Percentiles rank a stretch among this genome's conserved stretches.
Conservation (phyloP, 2,113 vertebrate genomes). For the Coracopsis vasa region DNA sequence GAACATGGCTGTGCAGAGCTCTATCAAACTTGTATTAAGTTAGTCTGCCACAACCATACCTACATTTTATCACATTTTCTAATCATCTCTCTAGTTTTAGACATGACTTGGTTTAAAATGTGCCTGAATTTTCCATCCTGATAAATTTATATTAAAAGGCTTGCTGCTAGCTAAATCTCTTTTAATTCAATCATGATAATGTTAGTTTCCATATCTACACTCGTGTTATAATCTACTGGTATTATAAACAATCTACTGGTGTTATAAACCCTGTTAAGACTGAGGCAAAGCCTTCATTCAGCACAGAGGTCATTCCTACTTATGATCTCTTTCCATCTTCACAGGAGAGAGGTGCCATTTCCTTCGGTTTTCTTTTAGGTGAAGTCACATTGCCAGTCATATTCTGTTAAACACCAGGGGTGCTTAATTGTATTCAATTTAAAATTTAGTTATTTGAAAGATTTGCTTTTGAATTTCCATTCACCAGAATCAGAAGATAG, state of each 20-base stretch:
- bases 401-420: background rate
- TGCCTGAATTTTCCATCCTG: background rate
- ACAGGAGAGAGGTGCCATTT: background rate
- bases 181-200: background rate
- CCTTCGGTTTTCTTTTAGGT: background rate
- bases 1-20: background rate
- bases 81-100: background rate
- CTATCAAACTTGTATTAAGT: background rate
- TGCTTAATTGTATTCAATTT: background rate
- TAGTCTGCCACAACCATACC: background rate
- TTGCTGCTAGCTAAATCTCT: background rate
- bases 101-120: background rate
- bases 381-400: background rate
- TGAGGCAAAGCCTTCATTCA: background rate
- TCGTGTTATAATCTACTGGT: background rate
- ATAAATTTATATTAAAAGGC: background rate
- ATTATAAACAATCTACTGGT: background rate
- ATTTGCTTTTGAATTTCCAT: background rate
- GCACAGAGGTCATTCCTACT: background rate
- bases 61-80: background rate
- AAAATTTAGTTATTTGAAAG: background rate
- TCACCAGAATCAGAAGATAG: background rate
- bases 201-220: background rate
- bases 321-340: background rate
- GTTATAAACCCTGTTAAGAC: background rate